These are phyloP conservation scores for Bugulina stolonifera DNA, from an alignment of 2,888 invertebrate genomes.

Conservation along the genomic window DNA sequence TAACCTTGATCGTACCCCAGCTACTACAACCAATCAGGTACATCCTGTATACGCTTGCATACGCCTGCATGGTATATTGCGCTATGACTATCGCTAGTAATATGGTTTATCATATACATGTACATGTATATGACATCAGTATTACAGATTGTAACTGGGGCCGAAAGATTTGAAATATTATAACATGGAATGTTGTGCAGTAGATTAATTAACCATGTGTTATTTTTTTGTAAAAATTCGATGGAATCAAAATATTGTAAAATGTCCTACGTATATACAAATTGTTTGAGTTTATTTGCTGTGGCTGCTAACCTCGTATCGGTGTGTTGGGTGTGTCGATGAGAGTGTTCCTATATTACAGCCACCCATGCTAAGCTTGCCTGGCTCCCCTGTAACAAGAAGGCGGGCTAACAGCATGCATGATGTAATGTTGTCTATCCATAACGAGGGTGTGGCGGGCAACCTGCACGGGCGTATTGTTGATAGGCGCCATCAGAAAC, in stretches of 20 bases:
- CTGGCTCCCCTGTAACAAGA: slow-evolving; percentile 91
- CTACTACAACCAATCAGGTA: not conserved
- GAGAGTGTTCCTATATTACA: not conserved
- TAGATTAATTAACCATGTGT: too few relatives aligned
- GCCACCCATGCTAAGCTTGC: slow-evolving; percentile 67
- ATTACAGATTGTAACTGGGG: not conserved
- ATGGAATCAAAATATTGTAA: too few relatives aligned
- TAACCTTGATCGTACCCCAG: not conserved
- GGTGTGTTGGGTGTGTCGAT: too few relatives aligned
- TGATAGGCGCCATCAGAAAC: slow-evolving; percentile 9
- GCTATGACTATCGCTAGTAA: too few relatives aligned
- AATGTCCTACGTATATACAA: too few relatives aligned
- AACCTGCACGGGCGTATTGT: not conserved
- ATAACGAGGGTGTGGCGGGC: slow-evolving; percentile 51
- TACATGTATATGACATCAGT: not conserved
- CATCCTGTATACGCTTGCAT: too few relatives aligned
- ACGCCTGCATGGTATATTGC: too few relatives aligned
- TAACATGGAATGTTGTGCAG: too few relatives aligned
- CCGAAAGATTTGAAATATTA: not conserved
- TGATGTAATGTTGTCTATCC: slow-evolving; percentile 28
- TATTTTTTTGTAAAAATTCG: too few relatives aligned
- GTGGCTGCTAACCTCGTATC: too few relatives aligned
- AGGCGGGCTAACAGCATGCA: slow-evolving; percentile 67
- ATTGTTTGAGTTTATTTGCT: too few relatives aligned
- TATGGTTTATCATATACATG: not conserved